These are phyloP conservation scores for Polypterus bichir DNA, from an alignment of 2,113 vertebrate genomes.

Conservation along the genomic window DNA sequence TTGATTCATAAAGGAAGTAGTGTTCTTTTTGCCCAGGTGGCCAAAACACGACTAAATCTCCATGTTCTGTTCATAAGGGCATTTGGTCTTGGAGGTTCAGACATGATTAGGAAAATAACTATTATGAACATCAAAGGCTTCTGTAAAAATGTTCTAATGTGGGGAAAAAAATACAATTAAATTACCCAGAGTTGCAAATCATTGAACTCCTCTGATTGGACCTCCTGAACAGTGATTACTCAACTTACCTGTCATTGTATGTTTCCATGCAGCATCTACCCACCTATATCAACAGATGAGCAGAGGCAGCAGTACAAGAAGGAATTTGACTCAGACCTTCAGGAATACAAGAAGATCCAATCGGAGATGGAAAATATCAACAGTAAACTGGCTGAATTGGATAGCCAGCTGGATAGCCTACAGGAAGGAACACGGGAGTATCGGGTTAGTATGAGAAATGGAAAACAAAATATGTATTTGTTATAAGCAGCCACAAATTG, in stretches of 20 bases:
- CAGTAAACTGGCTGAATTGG: conserved; percentile 41
- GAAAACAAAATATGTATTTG: background rate
- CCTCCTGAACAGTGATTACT: background rate
- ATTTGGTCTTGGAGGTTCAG: too few species aligned
- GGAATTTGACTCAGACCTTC: conserved; percentile 58
- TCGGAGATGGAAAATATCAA: conserved; percentile 57
- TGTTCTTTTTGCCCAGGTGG: too few species aligned
- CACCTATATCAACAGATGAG: conserved; percentile 43
- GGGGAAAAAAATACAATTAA: background rate
- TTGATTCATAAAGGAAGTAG: too few species aligned
- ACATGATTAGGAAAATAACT: too few species aligned
- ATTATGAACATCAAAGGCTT: too few species aligned
- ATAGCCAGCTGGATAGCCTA: conserved; percentile 47
- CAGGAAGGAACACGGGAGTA: conserved; percentile 53
- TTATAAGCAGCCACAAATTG: background rate
- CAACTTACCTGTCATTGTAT: background rate
- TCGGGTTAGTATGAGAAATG: conserved; percentile 35
- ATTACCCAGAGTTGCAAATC: background rate
- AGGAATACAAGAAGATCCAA: conserved; percentile 61
- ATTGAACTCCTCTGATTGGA: too few species aligned
- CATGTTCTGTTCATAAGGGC: too few species aligned
- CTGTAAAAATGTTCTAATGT: too few species aligned
- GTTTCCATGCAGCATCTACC: conserved; percentile 44
- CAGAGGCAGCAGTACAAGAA: conserved; percentile 54
- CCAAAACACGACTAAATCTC: too few species aligned